Evolutionary conservation across 2,888 invertebrate genomes (phyloP).

Genomic region (Dicranocentrus wangi): DNA sequence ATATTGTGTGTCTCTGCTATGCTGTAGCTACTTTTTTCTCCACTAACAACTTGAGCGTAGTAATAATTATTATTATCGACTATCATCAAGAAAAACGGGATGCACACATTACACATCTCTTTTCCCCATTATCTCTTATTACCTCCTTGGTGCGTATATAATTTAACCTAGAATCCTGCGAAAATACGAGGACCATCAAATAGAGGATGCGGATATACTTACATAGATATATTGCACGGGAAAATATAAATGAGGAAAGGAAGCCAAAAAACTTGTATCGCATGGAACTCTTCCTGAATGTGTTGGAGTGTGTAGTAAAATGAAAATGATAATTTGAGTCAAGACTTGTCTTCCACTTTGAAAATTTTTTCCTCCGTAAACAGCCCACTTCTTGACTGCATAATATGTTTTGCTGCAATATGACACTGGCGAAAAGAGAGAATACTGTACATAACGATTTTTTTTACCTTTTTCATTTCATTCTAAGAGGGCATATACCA

Average conservation of each 20-base stretch:
- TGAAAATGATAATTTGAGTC: not conserved
- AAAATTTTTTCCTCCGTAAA: too few relatives aligned
- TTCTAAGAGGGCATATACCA: not conserved
- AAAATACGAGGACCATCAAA: too few relatives aligned
- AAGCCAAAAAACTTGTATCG: not conserved
- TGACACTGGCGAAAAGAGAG: not conserved
- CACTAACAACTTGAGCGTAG: too few relatives aligned
- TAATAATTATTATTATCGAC: not conserved
- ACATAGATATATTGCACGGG: too few relatives aligned
- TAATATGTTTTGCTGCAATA: slow-evolving; percentile 5
- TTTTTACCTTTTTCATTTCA: slow-evolving; percentile 18
- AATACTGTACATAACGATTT: not conserved
- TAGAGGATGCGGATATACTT: too few relatives aligned
- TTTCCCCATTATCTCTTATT: too few relatives aligned
- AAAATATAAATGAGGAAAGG: too few relatives aligned
- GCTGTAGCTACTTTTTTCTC: too few relatives aligned
- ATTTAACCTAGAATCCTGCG: too few relatives aligned
- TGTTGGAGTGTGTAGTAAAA: not conserved
- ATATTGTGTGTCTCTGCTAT: too few relatives aligned
- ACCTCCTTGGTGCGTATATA: too few relatives aligned
- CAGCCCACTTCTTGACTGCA: not conserved
- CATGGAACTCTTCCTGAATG: not conserved
- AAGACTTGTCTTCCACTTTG: too few relatives aligned
- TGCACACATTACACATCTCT: not conserved
- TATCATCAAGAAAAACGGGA: slow-evolving; percentile 13